Conservation (phyloP, 2,888 invertebrate genomes). For the Cryptus viduatorius region DNA sequence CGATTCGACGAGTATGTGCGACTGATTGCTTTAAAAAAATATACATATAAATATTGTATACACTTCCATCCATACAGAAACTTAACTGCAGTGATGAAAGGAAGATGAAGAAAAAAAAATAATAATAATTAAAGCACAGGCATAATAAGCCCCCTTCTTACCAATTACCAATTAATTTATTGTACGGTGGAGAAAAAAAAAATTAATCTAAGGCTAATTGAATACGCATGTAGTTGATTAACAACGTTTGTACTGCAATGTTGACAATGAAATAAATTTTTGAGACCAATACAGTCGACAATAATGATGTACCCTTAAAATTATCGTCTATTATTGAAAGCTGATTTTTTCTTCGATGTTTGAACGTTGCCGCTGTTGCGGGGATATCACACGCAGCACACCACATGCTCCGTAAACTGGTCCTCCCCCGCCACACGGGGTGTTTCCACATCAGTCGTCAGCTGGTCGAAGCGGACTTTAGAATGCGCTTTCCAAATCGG, state of each 20-base stretch:
- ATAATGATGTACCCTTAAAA: conserved; percentile 24
- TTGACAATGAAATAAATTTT: conserved; percentile 81
- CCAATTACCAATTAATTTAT: conserved; percentile 68
- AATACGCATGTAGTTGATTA: conserved; percentile 79
- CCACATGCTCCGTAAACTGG: conserved; percentile 3
- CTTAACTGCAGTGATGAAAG: conserved; percentile 63
- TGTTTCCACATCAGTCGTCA: conserved; percentile 6
- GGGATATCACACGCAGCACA: neutral
- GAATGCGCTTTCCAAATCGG: conserved; percentile 27
- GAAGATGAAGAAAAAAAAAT: conserved; percentile 54
- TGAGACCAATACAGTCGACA: conserved; percentile 68
- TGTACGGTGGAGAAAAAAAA: conserved; percentile 71
- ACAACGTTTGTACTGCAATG: conserved; percentile 80
- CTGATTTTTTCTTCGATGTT: neutral
- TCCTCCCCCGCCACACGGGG: neutral
- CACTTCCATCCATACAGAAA: conserved; percentile 71
- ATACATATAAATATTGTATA: conserved; percentile 68
- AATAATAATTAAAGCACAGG: conserved; percentile 65
- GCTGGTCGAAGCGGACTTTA: conserved; percentile 3
- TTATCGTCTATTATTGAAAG: neutral
- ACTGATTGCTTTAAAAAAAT: conserved; percentile 68
- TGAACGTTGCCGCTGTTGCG: conserved; percentile 1
- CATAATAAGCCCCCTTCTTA: conserved; percentile 69
- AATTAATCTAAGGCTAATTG: conserved; percentile 76
- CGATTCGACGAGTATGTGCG: conserved; percentile 65